Evolutionary conservation across 2,888 invertebrate species (phyloP).

Genomic region (Deilephila elpenor): DNA sequence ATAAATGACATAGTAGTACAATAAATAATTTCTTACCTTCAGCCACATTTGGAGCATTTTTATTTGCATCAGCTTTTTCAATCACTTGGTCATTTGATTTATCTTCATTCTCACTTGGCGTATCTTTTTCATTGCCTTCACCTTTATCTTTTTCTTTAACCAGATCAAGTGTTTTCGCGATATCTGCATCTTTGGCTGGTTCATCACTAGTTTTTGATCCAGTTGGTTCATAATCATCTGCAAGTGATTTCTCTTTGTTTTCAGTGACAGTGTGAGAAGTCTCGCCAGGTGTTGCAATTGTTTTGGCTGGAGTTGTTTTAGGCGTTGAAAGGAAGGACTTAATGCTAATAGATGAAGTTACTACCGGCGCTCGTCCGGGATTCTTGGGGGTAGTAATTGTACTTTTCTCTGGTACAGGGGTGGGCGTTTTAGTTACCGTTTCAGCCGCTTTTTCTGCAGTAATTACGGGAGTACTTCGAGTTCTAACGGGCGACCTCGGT

Average conservation of each 20-base stretch:
- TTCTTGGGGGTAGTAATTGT: slow-evolving; percentile 32
- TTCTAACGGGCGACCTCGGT: slow-evolving; percentile 42
- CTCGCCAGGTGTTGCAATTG: slow-evolving; percentile 48
- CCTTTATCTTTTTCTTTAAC: not conserved
- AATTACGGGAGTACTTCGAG: slow-evolving; percentile 38
- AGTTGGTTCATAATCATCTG: not conserved
- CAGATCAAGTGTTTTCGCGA: not conserved
- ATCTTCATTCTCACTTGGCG: slow-evolving; percentile 33
- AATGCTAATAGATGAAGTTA: slow-evolving; percentile 47
- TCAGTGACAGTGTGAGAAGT: slow-evolving; percentile 48
- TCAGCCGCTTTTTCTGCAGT: slow-evolving; percentile 38
- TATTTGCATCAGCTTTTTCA: not conserved
- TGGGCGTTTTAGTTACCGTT: slow-evolving; percentile 36
- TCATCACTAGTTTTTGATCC: not conserved
- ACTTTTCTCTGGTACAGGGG: slow-evolving; percentile 44
- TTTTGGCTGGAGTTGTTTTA: slow-evolving; percentile 50
- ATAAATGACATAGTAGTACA: too few relatives aligned
- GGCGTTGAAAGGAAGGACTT: slow-evolving; percentile 58
- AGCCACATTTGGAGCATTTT: slow-evolving; percentile 37
- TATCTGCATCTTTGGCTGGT: not conserved
- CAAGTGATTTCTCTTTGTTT: slow-evolving; percentile 32
- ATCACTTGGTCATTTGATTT: slow-evolving; percentile 35
- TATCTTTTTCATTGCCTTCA: not conserved
- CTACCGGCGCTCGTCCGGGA: slow-evolving; percentile 53
- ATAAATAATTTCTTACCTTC: slow-evolving; percentile 57